A percentile compares a stretch with the other conserved stretches of the same genome.
phyloP scores from a whole-genome alignment of 2,113 vertebrate species.

The Myodes glareolus region DNA sequence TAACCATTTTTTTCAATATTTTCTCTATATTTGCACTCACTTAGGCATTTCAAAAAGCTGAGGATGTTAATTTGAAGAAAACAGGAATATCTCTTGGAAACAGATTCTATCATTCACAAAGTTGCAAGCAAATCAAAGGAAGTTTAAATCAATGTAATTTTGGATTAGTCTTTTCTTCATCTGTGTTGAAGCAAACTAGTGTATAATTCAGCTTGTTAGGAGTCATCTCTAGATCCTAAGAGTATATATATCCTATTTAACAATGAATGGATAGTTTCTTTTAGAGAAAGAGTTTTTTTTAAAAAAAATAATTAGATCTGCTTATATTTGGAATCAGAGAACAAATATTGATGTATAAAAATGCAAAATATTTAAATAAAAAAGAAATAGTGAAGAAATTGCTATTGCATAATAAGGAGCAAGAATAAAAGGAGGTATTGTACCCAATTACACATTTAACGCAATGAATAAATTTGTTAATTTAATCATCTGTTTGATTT shows the following conservation, averaged over 20 bases:
- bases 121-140: neutral
- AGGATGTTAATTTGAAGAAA: neutral
- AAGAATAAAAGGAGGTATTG: neutral
- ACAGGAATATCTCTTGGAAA: neutral
- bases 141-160: conserved; percentile 10
- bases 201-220: neutral
- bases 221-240: neutral
- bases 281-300: neutral
- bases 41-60: neutral
- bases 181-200: neutral
- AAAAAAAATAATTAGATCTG: neutral
- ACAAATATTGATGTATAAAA: neutral
- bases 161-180: neutral
- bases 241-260: neutral
- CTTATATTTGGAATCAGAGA: neutral
- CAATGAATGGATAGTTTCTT: neutral
- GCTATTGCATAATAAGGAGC: neutral
- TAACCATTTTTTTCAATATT: neutral
- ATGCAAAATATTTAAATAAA: conserved; percentile 24
- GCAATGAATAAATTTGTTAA: neutral
- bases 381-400: neutral
- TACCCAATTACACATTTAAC: neutral
- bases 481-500: neutral
- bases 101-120: neutral
- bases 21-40: neutral